Evolutionary conservation across 2,888 invertebrate species (phyloP).

Genomic region (Cecidostiba fungosa): DNA sequence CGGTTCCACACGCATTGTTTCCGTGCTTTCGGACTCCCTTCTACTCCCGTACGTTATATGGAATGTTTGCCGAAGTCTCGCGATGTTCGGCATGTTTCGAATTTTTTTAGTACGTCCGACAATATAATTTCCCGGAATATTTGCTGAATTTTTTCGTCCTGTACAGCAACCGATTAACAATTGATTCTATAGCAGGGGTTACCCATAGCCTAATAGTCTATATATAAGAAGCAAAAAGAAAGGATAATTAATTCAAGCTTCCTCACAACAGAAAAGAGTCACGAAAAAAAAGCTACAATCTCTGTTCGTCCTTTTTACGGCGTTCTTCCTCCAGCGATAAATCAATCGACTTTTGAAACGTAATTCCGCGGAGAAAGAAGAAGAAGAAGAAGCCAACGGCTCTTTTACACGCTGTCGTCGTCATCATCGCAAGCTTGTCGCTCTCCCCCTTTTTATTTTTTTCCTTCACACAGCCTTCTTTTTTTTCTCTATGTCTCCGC

Average conservation of each 20-base stretch:
- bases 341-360: conserved; percentile 37
- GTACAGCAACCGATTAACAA: no score
- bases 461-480: not conserved
- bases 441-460: not conserved
- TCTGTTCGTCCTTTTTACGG: not conserved
- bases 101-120: not conserved
- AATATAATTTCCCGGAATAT: not conserved
- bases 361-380: not conserved
- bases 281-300: conserved; percentile 1
- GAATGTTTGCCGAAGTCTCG: not conserved
- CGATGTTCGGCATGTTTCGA: not conserved
- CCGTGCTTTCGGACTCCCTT: not conserved
- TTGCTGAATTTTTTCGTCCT: no score
- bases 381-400: not conserved
- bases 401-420: not conserved
- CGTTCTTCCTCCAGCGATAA: not conserved
- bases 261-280: not conserved
- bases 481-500: not conserved
- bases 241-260: not conserved
- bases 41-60: not conserved
- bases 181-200: no score
- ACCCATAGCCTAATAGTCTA: no score
- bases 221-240: not conserved
- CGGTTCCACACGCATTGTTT: not conserved
- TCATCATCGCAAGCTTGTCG: not conserved